phyloP scores from a whole-genome alignment of 2,797 vertebrate genomes.

The Sylvia borin region DNA sequence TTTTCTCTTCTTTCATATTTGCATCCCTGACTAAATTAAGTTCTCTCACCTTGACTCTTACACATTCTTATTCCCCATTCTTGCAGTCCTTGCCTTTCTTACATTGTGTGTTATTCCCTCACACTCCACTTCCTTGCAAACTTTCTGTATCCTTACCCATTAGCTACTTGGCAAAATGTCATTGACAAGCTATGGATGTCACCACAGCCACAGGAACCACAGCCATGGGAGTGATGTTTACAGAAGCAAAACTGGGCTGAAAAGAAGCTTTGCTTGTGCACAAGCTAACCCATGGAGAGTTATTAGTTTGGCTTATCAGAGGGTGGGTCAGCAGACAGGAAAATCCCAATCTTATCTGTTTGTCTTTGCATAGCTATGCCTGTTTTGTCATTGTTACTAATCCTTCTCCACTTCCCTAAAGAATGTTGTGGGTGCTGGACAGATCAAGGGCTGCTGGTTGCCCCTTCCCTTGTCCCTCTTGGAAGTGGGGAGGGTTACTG shows the following conservation, averaged over 20 bases:
- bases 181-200: background rate
- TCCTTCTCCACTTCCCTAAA: background rate
- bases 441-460: background rate
- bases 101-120: background rate
- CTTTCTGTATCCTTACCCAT: background rate
- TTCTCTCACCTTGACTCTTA: background rate
- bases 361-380: background rate
- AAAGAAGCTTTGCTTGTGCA: background rate
- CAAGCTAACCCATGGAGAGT: background rate
- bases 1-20: background rate
- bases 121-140: background rate
- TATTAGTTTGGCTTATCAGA: constrained; percentile 27
- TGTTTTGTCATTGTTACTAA: constrained; percentile 30
- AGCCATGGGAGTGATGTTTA: background rate
- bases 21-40: background rate
- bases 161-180: background rate
- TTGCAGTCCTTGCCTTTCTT: background rate
- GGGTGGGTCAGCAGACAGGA: constrained; percentile 34
- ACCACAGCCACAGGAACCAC: background rate
- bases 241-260: background rate
- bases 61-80: background rate
- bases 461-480: background rate
- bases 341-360: constrained; percentile 41
- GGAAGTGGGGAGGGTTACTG: background rate
- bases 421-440: background rate